Percentiles rank a stretch among this genome's conserved stretches.
Evolutionary conservation across 2,113 vertebrate genomes (phyloP).

Genomic region (Cariama cristata): DNA sequence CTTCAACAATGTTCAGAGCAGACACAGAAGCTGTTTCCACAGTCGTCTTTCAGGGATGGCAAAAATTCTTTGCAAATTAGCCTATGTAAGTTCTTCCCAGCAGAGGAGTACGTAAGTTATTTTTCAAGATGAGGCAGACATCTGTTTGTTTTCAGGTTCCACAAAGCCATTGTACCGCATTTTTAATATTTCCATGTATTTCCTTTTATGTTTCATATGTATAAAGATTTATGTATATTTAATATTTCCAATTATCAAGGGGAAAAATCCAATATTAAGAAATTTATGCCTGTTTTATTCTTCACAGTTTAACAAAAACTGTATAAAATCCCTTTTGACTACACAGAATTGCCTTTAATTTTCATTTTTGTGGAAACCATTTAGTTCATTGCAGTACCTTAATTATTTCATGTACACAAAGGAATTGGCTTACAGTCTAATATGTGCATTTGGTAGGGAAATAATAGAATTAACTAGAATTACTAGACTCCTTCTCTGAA

Average conservation of each 20-base stretch:
- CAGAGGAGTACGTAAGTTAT: not conserved
- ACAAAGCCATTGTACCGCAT: not conserved
- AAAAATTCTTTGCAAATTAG: not conserved
- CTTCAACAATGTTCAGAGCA: not conserved
- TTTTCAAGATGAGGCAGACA: not conserved
- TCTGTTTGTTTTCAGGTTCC: not conserved
- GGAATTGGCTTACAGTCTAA: not conserved
- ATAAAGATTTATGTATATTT: not conserved
- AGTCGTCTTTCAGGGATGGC: not conserved
- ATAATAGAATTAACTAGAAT: conserved; percentile 17
- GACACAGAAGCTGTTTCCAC: not conserved
- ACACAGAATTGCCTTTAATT: not conserved
- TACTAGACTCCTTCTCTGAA: not conserved
- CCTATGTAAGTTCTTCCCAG: fast-evolving
- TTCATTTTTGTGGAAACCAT: not conserved
- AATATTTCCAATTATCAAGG: not conserved
- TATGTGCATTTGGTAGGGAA: not conserved
- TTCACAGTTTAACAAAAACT: not conserved
- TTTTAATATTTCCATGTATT: not conserved
- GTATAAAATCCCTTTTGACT: not conserved
- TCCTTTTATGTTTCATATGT: not conserved
- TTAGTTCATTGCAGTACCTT: not conserved
- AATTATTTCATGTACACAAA: conserved; percentile 19
- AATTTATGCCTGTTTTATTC: not conserved
- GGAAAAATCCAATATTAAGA: not conserved